These are phyloP conservation scores for Planococcus citri DNA, from an alignment of 1,140 invertebrate species.

Conservation along the genomic window DNA sequence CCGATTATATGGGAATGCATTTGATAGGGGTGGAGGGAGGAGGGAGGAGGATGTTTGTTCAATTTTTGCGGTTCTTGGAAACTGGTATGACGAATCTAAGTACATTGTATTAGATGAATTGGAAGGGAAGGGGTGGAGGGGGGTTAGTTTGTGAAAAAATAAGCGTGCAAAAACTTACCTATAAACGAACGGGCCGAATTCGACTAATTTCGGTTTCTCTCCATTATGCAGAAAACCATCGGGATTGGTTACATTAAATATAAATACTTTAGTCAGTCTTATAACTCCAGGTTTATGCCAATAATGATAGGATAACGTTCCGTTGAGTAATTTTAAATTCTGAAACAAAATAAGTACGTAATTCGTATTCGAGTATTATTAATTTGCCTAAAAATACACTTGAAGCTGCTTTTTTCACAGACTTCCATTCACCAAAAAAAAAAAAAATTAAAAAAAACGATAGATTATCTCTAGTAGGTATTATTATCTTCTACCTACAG, in stretches of 20 bases:
- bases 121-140: too few relatives aligned
- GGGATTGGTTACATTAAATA: conserved; percentile 76
- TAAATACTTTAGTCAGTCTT: conserved; percentile 76
- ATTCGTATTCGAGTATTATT: conserved; percentile 14
- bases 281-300: conserved; percentile 84
- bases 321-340: conserved; percentile 72
- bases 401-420: conserved; percentile 3
- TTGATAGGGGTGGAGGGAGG: too few relatives aligned
- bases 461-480: too few relatives aligned
- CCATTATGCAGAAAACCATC: conserved; percentile 62
- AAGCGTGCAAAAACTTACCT: conserved; percentile 46
- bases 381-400: conserved; percentile 10
- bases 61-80: too few relatives aligned
- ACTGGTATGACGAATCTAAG: too few relatives aligned
- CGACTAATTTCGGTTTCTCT: conserved; percentile 66
- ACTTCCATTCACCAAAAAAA: too few relatives aligned
- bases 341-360: conserved; percentile 43
- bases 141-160: not conserved
- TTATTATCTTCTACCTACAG: too few relatives aligned
- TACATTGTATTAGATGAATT: too few relatives aligned
- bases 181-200: conserved; percentile 75
- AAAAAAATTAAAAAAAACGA: too few relatives aligned
- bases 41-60: too few relatives aligned
- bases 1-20: too few relatives aligned
- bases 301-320: conserved; percentile 72